Conservation (phyloP, 2,888 invertebrate genomes). For the Aphodius sticticus region DNA sequence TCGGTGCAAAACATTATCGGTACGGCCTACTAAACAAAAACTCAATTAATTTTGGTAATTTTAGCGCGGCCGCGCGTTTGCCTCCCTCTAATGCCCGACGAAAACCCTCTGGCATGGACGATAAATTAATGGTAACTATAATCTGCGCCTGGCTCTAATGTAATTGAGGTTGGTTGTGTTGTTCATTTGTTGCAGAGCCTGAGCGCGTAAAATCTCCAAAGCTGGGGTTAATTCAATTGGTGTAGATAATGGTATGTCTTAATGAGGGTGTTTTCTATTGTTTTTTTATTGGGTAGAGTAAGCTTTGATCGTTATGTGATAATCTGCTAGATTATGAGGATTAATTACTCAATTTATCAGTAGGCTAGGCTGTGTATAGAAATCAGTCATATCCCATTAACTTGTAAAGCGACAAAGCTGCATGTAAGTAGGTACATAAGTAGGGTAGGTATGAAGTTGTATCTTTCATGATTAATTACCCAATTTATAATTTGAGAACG, state of each 20-base stretch:
- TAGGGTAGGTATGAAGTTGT: no score
- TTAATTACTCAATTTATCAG: background rate
- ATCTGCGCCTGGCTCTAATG: background rate
- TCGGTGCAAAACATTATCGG: background rate
- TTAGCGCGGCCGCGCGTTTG: background rate
- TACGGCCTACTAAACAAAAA: background rate
- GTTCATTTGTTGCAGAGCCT: background rate
- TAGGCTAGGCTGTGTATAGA: no score
- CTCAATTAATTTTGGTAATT: constrained; percentile 4
- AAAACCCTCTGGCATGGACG: background rate
- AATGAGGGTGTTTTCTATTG: background rate
- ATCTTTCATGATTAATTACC: no score
- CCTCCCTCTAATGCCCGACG: background rate
- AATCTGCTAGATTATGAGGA: background rate
- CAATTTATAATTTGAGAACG: no score
- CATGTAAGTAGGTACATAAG: no score
- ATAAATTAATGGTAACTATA: background rate
- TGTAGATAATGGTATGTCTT: background rate
- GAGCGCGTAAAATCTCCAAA: background rate
- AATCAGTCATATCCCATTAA: no score
- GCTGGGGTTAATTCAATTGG: background rate
- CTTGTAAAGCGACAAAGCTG: no score
- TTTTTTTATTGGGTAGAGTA: background rate
- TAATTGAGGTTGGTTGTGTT: background rate
- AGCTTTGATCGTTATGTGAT: background rate